Evolutionary conservation across 2,797 vertebrate species (phyloP), one percentile per base, ranked within the genome.

Genomic region (Amblyraja radiata): DNA sequence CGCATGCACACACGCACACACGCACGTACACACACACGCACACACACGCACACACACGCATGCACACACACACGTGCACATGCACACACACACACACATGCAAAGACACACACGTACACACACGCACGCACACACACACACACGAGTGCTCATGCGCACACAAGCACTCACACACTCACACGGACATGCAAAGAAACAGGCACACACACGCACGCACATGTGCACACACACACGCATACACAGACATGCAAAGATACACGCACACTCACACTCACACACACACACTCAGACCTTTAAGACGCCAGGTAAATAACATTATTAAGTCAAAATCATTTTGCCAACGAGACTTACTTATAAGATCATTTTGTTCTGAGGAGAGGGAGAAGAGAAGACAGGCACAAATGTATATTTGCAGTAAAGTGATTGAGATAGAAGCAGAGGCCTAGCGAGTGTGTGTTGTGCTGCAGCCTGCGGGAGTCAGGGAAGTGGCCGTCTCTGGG

Each of bases 291-390:
- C 16, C 61, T 54, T 16, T 13, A 21, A 86, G 28, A 13, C 13
- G 16, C 61, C 1, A 86, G 58, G 13, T 63, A 63, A 86, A 88
- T 18, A 76, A 16, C 6, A 84, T 23, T 21, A 90, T 14, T n/a
- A 90, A 65, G 39, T 23, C 68, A 91, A 91, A 91, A 54, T 74
- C 25, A n/a, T 54, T 71, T 10, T 54, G 54, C 71, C 6, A 36
- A 32, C 68, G n/a, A 88, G 36, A 68, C 28, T 68, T 88, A 65
- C 63, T 88, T 68, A 32, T 88, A 88, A 88, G n/a, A 88, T 63
- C 63, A 88, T 32, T 65, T 68, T 88, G n/a, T 46, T 46, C 16
- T 88, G 61, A 32, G 7, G 84, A 68, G 6, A 18, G 23, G 83
- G 58, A 58, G 61, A 32, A 88, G 63, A 68, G n/a, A 88, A 36